Evolutionary conservation across 2,113 vertebrate genomes (phyloP), one percentile per base, ranked within the genome.

Genomic region (Phoxinus phoxinus): DNA sequence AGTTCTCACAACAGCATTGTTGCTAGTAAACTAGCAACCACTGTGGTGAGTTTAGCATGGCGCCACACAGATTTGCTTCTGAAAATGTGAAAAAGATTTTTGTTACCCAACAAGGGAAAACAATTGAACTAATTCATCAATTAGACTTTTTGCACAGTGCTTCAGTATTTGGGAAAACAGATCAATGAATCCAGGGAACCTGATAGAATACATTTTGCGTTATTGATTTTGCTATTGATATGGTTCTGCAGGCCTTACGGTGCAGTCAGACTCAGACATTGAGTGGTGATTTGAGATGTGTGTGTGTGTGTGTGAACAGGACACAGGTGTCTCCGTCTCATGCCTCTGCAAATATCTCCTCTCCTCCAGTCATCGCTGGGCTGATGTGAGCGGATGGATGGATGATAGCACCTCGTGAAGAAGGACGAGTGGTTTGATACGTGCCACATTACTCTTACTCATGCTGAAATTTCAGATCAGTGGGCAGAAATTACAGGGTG

Each of bases 141-240:
- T 63, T 30, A 12, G 59, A 63, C 15, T 61, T 78, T 79, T 12
- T 17, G 41, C 35, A 12, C 25, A 30, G 37, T 10, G 6, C 19
- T n/a, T 56, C n/a, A n/a, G 11, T 7, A 59, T 79, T 41, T 80
- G 35, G 25, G 77, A 80, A 80, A 80, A 32, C 37, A 65, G 32
- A 76, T 76, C 46, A 32, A 58, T 78, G 35, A 32, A 81, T 69
- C 69, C 19, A 67, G 44, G 25, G 27, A 6, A 69, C 19, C 4
- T 51, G 44, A 19, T 65, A 59, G 19, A 67, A 48, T 65, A 19
- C 11, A 23, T 81, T 67, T 81, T 13, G 41, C 44, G 13, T 6
- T 69, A 69, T 81, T 69, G 80, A 81, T 67, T 69, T 30, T 76
- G 74, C 13, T 69, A 81, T 69, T 35, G 80, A 69, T 53, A 27